Conservation (phyloP, 1,140 invertebrate genomes). For the Drosophila teissieri region DNA sequence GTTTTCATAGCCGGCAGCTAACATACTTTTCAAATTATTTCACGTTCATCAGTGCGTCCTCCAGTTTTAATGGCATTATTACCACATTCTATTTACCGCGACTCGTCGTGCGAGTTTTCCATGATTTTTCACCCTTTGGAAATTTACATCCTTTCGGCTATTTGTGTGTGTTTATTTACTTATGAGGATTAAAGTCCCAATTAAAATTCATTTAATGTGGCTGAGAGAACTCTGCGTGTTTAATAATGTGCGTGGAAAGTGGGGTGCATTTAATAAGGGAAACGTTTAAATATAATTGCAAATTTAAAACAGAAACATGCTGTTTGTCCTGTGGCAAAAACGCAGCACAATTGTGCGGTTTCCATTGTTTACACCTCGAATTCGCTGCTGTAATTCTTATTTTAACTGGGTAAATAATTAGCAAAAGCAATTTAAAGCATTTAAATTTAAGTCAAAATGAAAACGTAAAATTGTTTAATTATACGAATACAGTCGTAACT, state of each 20-base stretch:
- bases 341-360: constrained; percentile 9
- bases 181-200: constrained; percentile 1
- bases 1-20: constrained; percentile 18
- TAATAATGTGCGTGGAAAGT: constrained; percentile 1
- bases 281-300: constrained; percentile 21
- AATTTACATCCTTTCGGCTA: constrained; percentile 2
- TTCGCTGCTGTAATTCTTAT: not conserved
- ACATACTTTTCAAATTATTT: constrained; percentile 31
- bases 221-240: too few relatives aligned
- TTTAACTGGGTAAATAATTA: constrained; percentile 12
- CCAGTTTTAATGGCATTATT: constrained; percentile 14
- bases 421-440: constrained; percentile 12
- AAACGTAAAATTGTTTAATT: constrained; percentile 40
- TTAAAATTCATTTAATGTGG: constrained; percentile 12
- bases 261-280: not conserved
- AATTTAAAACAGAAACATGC: not conserved
- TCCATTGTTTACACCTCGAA: constrained; percentile 19
- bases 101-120: constrained; percentile 5
- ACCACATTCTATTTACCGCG: constrained; percentile 31
- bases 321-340: not conserved
- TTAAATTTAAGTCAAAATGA: constrained; percentile 40
- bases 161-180: constrained; percentile 4
- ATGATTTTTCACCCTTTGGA: constrained; percentile 12
- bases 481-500: constrained; percentile 4
- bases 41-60: not conserved